Percentiles rank a stretch among this genome's conserved stretches.
Evolutionary conservation across 2,888 invertebrate genomes (phyloP).

Genomic region (Portevinia maculata): DNA sequence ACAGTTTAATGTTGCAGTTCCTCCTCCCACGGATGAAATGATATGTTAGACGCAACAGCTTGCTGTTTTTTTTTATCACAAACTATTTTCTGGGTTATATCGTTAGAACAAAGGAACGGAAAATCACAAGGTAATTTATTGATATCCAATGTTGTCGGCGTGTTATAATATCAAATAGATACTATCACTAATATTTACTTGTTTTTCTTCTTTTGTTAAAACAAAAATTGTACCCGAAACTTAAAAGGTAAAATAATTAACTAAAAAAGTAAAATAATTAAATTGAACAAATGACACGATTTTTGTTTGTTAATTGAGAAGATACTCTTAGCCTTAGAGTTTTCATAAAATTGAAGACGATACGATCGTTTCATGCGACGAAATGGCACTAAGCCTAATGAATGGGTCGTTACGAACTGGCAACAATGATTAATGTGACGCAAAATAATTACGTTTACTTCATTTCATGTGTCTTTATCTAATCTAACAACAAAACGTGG

Average conservation of each 20-base stretch:
- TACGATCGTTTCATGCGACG: conserved; percentile 20
- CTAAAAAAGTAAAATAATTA: conserved; percentile 26
- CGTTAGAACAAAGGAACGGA: conserved; percentile 7
- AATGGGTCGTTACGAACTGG: conserved; percentile 28
- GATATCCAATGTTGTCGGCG: conserved; percentile 21
- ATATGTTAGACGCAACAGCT: not conserved
- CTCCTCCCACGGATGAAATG: conserved; percentile 13
- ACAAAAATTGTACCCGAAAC: conserved; percentile 34
- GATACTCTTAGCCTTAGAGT: not conserved
- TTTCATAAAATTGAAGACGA: conserved; percentile 1
- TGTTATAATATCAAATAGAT: conserved; percentile 43
- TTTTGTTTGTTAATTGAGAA: conserved; percentile 7
- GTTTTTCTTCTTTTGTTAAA: not conserved
- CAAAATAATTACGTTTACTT: conserved; percentile 53
- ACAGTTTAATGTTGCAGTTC: conserved; percentile 11
- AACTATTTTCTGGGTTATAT: conserved; percentile 20
- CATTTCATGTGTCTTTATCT: conserved; percentile 41
- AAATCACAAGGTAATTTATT: conserved; percentile 50
- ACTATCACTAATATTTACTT: conserved; percentile 32
- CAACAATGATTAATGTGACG: conserved; percentile 47
- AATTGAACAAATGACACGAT: conserved; percentile 2
- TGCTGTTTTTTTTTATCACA: conserved; percentile 13
- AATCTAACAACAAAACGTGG: conserved; percentile 29
- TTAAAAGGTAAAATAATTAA: conserved; percentile 32
- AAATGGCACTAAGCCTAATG: conserved; percentile 42